Evolutionary conservation across 2,113 vertebrate genomes (phyloP).

Genomic region (Urocynchramus pylzowi): DNA sequence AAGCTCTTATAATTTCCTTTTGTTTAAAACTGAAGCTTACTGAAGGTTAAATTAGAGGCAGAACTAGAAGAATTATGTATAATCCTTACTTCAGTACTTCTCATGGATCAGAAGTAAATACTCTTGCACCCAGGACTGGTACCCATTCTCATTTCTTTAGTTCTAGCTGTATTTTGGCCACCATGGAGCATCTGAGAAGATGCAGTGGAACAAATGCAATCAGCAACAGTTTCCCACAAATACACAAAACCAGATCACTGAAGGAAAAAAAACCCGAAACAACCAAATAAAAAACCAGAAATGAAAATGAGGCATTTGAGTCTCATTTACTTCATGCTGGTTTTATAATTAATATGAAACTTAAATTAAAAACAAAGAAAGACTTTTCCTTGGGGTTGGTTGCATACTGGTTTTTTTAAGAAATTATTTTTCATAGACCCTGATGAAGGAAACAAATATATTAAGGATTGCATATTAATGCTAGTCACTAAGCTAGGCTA

Average conservation of each 20-base stretch:
- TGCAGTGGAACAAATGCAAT: neutral
- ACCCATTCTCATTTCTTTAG: neutral
- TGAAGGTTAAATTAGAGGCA: neutral
- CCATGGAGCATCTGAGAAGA: neutral
- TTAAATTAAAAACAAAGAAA: neutral
- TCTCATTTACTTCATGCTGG: neutral
- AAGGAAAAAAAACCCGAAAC: neutral
- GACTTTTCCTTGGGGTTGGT: neutral
- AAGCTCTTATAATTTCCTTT: neutral
- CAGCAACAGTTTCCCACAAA: neutral
- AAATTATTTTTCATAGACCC: neutral
- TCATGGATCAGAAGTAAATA: neutral
- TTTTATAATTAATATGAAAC: neutral
- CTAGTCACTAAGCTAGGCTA: neutral
- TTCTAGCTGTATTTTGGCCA: neutral
- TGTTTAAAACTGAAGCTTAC: neutral
- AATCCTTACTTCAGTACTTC: neutral
- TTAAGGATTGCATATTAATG: neutral
- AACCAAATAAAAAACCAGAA: neutral
- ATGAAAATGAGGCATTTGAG: neutral
- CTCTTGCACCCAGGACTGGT: fast-evolving
- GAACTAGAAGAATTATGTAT: neutral
- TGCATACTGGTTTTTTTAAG: neutral
- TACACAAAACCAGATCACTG: neutral
- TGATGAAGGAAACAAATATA: neutral